phyloP scores from a whole-genome alignment of 2,888 invertebrate species.

The Dryadula phaetusa region DNA sequence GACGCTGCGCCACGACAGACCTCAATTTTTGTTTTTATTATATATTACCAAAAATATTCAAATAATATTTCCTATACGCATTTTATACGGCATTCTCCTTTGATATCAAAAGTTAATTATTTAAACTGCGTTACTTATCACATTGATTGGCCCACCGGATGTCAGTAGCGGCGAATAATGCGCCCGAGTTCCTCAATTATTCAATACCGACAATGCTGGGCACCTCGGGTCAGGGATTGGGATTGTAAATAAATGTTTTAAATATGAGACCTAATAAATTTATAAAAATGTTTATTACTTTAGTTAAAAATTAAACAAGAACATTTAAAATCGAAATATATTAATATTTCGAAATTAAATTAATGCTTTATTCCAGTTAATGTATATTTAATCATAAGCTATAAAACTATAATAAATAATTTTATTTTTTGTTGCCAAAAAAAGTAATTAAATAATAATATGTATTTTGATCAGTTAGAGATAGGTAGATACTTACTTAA shows the following conservation, averaged over 20 bases:
- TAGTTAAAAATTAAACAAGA: neutral
- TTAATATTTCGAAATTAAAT: no score
- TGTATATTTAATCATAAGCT: no score
- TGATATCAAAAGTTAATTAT: conserved; percentile 21
- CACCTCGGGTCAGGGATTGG: conserved; percentile 30
- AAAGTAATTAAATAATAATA: no score
- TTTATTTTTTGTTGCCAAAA: no score
- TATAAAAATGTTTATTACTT: neutral
- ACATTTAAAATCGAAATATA: neutral
- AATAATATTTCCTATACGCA: no score
- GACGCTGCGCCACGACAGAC: no score
- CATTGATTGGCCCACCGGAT: conserved; percentile 36
- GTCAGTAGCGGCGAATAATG: conserved; percentile 25
- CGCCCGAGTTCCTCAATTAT: conserved; percentile 40
- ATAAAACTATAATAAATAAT: no score
- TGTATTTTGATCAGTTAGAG: no score
- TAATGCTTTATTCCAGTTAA: no score
- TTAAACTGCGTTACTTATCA: conserved; percentile 23
- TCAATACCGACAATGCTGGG: conserved; percentile 32
- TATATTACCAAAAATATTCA: no score
- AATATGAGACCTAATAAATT: neutral
- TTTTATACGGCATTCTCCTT: conserved; percentile 4
- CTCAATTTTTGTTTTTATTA: no score
- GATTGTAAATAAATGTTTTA: conserved; percentile 4
- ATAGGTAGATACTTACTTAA: no score